These are phyloP conservation scores for Ctenomys sociabilis DNA, from an alignment of 2,113 vertebrate species.

Conservation along the genomic window DNA sequence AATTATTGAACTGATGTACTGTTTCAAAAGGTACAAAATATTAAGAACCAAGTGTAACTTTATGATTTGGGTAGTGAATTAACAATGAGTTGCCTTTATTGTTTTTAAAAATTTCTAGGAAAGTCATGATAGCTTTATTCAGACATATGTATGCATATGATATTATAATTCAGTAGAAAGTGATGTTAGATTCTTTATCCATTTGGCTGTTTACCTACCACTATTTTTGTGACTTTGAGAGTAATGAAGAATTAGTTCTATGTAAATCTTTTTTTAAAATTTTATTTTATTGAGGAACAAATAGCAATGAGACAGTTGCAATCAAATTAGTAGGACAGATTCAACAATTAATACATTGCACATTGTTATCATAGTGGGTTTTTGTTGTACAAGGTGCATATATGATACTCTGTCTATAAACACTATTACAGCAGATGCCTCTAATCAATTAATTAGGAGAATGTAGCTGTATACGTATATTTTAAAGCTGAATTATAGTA, in stretches of 20 bases:
- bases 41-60: not conserved
- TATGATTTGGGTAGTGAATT: not conserved
- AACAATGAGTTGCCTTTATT: conserved; percentile 5
- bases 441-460: too few species aligned
- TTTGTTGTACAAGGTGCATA: too few species aligned
- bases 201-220: not conserved
- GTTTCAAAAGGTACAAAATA: not conserved
- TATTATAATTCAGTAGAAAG: not conserved
- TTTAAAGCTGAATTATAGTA: too few species aligned
- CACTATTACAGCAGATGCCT: too few species aligned
- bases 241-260: not conserved
- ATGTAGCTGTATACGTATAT: too few species aligned
- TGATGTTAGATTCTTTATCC: not conserved
- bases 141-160: not conserved
- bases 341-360: too few species aligned
- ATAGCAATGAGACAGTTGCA: too few species aligned
- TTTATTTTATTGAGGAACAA: too few species aligned
- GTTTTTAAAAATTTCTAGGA: not conserved
- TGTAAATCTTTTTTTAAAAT: not conserved
- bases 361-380: too few species aligned
- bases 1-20: not conserved
- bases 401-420: too few species aligned
- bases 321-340: too few species aligned
- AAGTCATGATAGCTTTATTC: not conserved
- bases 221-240: conserved; percentile 24